Conservation (phyloP, 2,888 invertebrate species). For the Caenorhabditis sp. region DNA sequence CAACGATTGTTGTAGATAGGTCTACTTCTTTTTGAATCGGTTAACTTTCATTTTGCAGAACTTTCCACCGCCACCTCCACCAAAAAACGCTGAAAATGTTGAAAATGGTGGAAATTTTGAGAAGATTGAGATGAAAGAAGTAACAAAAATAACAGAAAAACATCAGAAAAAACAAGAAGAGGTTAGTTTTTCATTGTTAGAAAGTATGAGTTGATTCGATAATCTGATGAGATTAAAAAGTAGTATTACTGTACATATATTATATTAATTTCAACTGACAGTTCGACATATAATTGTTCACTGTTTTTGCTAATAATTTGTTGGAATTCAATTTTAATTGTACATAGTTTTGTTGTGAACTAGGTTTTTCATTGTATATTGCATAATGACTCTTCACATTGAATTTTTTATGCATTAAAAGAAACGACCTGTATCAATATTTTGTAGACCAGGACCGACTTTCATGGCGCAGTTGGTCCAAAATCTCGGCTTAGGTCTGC, state of each 20-base stretch:
- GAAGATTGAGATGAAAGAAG: slow-evolving; percentile 41
- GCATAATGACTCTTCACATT: too few relatives aligned
- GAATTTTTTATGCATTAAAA: too few relatives aligned
- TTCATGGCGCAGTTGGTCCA: too few relatives aligned
- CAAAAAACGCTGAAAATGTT: not conserved
- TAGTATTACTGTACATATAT: not conserved
- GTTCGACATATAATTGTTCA: not conserved
- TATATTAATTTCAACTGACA: not conserved
- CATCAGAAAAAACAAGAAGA: slow-evolving; percentile 3
- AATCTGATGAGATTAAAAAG: not conserved
- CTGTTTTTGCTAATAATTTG: not conserved
- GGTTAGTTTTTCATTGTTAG: not conserved
- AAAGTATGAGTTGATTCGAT: not conserved
- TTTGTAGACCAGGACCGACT: too few relatives aligned
- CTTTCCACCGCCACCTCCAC: not conserved
- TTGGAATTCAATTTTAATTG: not conserved
- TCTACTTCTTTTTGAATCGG: too few relatives aligned
- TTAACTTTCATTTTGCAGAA: not conserved
- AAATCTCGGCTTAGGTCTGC: too few relatives aligned
- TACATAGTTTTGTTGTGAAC: too few relatives aligned
- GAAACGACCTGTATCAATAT: too few relatives aligned
- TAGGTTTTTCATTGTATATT: too few relatives aligned
- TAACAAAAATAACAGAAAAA: slow-evolving; percentile 19
- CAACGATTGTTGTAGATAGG: too few relatives aligned
- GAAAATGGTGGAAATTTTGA: slow-evolving; percentile 36